Conservation (phyloP, 2,797 vertebrate genomes). For the Sciurus vulgaris region DNA sequence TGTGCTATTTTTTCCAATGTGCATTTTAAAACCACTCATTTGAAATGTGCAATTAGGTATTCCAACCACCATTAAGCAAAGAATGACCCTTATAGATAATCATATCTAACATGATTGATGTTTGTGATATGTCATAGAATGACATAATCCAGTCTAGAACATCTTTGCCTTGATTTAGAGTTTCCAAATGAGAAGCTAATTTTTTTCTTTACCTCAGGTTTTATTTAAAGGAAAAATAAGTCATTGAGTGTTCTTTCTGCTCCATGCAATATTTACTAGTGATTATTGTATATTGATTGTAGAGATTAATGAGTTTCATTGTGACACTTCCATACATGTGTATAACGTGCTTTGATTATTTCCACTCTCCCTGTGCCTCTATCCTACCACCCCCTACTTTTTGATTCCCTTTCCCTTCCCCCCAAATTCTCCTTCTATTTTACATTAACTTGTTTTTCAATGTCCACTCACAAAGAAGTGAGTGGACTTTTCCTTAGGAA, state of each 20-base stretch:
- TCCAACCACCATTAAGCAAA: not conserved
- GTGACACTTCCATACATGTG: not conserved
- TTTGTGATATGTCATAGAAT: constrained; percentile 18
- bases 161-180: not conserved
- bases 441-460: not conserved
- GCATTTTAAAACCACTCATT: constrained; percentile 48
- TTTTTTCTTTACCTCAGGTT: constrained; percentile 46
- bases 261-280: not conserved
- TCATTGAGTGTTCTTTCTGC: constrained; percentile 9
- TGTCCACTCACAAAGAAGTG: not conserved
- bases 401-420: too few species aligned
- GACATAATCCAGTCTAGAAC: constrained; percentile 33
- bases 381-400: not conserved
- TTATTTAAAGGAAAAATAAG: constrained; percentile 52
- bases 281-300: not conserved
- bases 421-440: not conserved
- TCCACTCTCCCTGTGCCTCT: not conserved
- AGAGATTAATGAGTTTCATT: not conserved
- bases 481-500: not conserved
- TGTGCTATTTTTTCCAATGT: not conserved
- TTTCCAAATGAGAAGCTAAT: constrained; percentile 18
- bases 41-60: constrained; percentile 58
- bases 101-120: not conserved
- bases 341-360: not conserved
- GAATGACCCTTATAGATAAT: constrained; percentile 10